Evolutionary conservation across 2,888 invertebrate species (phyloP), one percentile per base, ranked within the genome.

Genomic region (Drosophila kuntzei): DNA sequence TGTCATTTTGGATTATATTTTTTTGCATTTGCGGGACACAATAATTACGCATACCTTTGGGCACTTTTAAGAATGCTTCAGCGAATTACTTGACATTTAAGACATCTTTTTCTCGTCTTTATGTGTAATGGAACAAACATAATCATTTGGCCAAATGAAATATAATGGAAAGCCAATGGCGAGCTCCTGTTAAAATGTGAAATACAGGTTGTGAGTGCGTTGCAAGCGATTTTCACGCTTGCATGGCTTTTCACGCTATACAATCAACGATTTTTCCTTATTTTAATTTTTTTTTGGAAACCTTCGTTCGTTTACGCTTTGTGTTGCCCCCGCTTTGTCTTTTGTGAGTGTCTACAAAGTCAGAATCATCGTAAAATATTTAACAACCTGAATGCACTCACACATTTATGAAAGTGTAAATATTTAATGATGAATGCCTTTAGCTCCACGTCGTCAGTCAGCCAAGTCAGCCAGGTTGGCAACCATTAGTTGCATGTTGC

Each of bases 341-440:
- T 62, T 62, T 70, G 70, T 65, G 77, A 62, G 54, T 57, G 64
- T 67, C 79, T 73, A 79, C 77, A 71, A 75, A 76, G 81, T 76
- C 76, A 44, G 75, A 62, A 68, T 69, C 68, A 75, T 69, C 75
- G 72, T 86, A 66, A 86, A 86, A 86, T 80, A 86, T 86, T 86
- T 83, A 88, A 71, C 76, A 74, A 60, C 76, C 69, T 75, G 83
- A 77, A 88, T 82, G 88, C 86, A 84, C 88, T 86, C 80, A 84
- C 88, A 84, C 88, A 86, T 86, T 86, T 87, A 86, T 86, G 87
- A 86, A 86, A 86, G 87, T 86, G 81, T 86, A 84, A 87, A 87
- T 87, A 84, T 87, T 87, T 87, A 88, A 87, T 87, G 84, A 83
- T 65, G 75, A 67, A 71, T 86, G 64, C 77, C 61, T 60, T 64